These are phyloP conservation scores for Calephelis nemesis DNA, from an alignment of 1,140 invertebrate species.

Conservation along the genomic window DNA sequence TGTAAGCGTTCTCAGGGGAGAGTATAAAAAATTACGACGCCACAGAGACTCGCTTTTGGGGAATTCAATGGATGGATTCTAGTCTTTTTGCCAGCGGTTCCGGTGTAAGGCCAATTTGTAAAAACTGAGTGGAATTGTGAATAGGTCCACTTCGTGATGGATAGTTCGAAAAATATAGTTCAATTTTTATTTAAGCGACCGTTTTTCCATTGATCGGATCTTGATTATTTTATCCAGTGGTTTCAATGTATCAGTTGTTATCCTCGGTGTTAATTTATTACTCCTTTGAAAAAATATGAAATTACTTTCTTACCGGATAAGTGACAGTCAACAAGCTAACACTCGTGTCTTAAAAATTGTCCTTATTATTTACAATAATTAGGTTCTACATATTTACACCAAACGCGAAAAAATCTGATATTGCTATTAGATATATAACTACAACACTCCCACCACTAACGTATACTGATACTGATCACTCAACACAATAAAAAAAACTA, in stretches of 20 bases:
- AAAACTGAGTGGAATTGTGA: slow-evolving; percentile 31
- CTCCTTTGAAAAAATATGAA: too few relatives aligned
- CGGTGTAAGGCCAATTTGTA: slow-evolving; percentile 33
- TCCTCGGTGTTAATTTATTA: too few relatives aligned
- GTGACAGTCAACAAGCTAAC: too few relatives aligned
- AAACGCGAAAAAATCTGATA: too few relatives aligned
- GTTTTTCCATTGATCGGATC: not conserved
- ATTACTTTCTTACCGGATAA: too few relatives aligned
- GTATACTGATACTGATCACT: too few relatives aligned
- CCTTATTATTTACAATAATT: too few relatives aligned
- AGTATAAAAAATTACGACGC: slow-evolving; percentile 36
- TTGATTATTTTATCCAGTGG: not conserved
- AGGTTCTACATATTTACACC: too few relatives aligned
- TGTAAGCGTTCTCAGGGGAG: slow-evolving; percentile 28
- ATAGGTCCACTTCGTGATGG: slow-evolving; percentile 25
- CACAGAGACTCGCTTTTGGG: slow-evolving; percentile 23
- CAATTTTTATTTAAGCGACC: slow-evolving; percentile 10
- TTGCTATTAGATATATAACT: too few relatives aligned
- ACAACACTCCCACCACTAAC: too few relatives aligned
- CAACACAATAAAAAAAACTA: too few relatives aligned
- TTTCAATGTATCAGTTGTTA: not conserved
- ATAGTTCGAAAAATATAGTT: slow-evolving; percentile 26
- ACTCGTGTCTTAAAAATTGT: too few relatives aligned
- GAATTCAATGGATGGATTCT: slow-evolving; percentile 35
- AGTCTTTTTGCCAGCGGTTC: slow-evolving; percentile 29